Evolutionary conservation across 2,888 invertebrate genomes (phyloP).

Genomic region (Oeneis ivallda): DNA sequence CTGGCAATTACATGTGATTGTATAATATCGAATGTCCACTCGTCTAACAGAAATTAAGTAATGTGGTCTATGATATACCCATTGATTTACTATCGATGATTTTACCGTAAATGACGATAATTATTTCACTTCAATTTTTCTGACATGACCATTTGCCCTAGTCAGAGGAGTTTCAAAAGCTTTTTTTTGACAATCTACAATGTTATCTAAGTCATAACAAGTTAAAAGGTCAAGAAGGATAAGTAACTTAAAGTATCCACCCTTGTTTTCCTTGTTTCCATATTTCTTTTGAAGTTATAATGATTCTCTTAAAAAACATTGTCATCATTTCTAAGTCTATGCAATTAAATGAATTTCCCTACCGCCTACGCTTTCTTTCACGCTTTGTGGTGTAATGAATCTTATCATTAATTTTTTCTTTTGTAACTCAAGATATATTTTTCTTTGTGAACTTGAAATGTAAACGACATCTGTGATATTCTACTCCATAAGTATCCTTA

Average conservation of each 20-base stretch:
- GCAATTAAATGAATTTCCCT: conserved; percentile 26
- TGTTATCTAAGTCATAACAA: neutral
- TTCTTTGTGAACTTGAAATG: neutral
- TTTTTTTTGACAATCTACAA: neutral
- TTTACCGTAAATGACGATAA: too few species aligned
- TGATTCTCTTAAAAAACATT: conserved; percentile 16
- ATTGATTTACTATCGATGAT: too few species aligned
- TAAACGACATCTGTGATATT: neutral
- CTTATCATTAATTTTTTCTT: conserved; percentile 2
- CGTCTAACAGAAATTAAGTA: too few species aligned
- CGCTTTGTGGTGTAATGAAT: conserved; percentile 1
- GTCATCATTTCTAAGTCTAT: conserved; percentile 22
- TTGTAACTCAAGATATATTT: neutral
- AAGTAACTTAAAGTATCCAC: conserved; percentile 9
- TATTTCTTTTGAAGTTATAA: conserved; percentile 5
- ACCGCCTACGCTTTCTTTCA: conserved; percentile 13
- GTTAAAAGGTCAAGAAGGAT: neutral
- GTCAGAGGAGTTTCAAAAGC: neutral
- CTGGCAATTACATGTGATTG: too few species aligned
- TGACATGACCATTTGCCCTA: neutral
- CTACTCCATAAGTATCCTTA: too few species aligned
- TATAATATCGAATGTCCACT: too few species aligned
- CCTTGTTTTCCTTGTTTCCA: conserved; percentile 18
- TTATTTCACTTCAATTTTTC: neutral
- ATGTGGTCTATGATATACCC: too few species aligned